Percentiles rank a stretch among this genome's conserved stretches.
phyloP scores from a whole-genome alignment of 2,888 invertebrate species.

The Dyspetes luteomarginatus region DNA sequence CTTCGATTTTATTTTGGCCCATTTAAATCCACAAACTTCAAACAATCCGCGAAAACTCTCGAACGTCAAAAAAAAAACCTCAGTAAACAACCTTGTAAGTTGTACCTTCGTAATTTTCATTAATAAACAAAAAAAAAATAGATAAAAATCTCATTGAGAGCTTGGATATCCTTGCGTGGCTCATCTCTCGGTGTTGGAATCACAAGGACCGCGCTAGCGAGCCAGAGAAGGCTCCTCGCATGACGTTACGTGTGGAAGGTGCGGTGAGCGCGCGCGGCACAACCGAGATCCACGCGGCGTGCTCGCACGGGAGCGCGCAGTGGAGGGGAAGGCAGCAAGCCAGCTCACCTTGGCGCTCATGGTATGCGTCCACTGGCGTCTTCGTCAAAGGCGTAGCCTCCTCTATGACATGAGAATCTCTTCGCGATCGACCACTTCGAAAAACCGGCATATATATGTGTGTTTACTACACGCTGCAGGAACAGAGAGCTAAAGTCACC shows the following conservation, averaged over 20 bases:
- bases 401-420: slow-evolving; percentile 19
- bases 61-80: too few species aligned
- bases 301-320: slow-evolving; percentile 32
- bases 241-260: slow-evolving; percentile 50
- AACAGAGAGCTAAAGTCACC: slow-evolving; percentile 15
- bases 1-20: too few species aligned
- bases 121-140: slow-evolving; percentile 40
- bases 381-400: slow-evolving; percentile 74
- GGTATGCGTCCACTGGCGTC: slow-evolving; percentile 79
- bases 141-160: slow-evolving; percentile 23
- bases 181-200: slow-evolving; percentile 52
- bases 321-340: slow-evolving; percentile 68
- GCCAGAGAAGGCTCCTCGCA: slow-evolving; percentile 27
- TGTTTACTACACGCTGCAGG: slow-evolving; percentile 26
- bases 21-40: too few species aligned
- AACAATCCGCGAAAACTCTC: too few species aligned
- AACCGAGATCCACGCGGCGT: slow-evolving; percentile 46
- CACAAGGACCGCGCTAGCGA: slow-evolving; percentile 41
- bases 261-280: slow-evolving; percentile 42
- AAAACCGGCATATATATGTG: slow-evolving; percentile 7
- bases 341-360: slow-evolving; percentile 81
- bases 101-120: too few species aligned
- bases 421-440: slow-evolving; percentile 10
- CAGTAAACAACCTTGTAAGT: too few species aligned
- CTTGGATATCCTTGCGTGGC: slow-evolving; percentile 15